Evolutionary conservation across 1,140 invertebrate species (phyloP).

Genomic region (Hylaeus volcanicus): DNA sequence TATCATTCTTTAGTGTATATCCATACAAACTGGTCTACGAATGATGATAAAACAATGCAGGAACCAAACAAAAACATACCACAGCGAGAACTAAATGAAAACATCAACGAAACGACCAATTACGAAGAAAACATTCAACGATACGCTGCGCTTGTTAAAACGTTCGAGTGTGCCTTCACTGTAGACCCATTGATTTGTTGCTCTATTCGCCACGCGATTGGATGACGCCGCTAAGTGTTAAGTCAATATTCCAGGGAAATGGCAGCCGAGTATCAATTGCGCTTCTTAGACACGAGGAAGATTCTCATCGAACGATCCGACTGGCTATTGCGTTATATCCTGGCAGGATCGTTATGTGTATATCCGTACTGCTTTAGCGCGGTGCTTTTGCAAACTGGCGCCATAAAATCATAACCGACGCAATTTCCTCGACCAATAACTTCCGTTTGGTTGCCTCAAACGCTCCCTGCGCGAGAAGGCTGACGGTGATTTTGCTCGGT

Average conservation of each 20-base stretch:
- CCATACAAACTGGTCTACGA: too few relatives aligned
- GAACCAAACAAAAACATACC: too few relatives aligned
- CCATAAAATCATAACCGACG: slow-evolving; percentile 31
- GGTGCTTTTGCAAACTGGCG: slow-evolving; percentile 9
- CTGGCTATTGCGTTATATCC: not conserved
- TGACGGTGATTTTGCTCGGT: slow-evolving; percentile 2
- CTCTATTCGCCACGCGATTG: slow-evolving; percentile 2
- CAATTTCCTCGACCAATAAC: slow-evolving; percentile 1
- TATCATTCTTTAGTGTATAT: too few relatives aligned
- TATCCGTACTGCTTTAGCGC: slow-evolving; percentile 3
- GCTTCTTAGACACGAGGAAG: not conserved
- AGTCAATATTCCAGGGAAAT: slow-evolving; percentile 33
- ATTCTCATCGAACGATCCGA: slow-evolving; percentile 2
- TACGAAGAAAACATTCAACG: too few relatives aligned
- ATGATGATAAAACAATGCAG: too few relatives aligned
- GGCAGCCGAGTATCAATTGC: slow-evolving; percentile 25
- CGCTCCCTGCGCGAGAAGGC: too few relatives aligned
- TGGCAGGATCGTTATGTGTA: not conserved
- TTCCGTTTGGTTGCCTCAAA: not conserved
- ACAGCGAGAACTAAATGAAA: too few relatives aligned
- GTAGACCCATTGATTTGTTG: slow-evolving; percentile 15
- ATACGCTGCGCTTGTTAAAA: not conserved
- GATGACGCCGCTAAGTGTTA: slow-evolving; percentile 15
- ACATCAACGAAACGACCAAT: too few relatives aligned
- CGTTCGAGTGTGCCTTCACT: not conserved